phyloP scores from a whole-genome alignment of 2,888 invertebrate species.

The Lasioglossum zephyrum region DNA sequence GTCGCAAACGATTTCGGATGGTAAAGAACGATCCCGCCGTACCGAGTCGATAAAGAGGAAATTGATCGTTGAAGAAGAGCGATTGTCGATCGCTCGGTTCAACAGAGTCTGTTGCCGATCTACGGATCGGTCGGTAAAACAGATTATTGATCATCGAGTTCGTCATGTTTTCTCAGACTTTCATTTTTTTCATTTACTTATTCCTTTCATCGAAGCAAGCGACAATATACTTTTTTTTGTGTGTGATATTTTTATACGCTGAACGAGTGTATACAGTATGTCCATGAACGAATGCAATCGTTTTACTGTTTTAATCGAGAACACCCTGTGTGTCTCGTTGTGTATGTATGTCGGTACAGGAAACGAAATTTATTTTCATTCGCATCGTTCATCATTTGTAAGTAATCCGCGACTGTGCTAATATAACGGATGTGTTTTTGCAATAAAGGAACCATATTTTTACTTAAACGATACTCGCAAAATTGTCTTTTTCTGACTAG shows the following conservation, averaged over 20 bases:
- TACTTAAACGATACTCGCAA: not conserved
- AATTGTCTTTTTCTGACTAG: not conserved
- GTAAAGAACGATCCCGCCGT: not conserved
- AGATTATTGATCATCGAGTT: not conserved
- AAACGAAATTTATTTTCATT: not conserved
- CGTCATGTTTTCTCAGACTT: not conserved
- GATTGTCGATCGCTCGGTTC: not conserved
- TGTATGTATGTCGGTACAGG: not conserved
- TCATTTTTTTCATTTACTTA: not conserved
- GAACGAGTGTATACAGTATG: not conserved
- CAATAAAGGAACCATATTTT: slow-evolving; percentile 14
- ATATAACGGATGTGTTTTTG: not conserved
- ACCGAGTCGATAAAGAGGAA: slow-evolving; percentile 21
- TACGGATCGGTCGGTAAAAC: not conserved
- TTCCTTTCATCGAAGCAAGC: not conserved
- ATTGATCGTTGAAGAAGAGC: not conserved
- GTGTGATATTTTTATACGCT: not conserved
- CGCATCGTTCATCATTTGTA: not conserved
- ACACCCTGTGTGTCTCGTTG: not conserved
- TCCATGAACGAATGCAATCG: not conserved
- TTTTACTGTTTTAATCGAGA: not conserved
- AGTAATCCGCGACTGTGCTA: not conserved
- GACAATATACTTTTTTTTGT: not conserved
- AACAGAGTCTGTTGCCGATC: not conserved
- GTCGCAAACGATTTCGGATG: not conserved